Conservation (phyloP, 2,888 invertebrate genomes). For the Halictus quadricinctus region DNA sequence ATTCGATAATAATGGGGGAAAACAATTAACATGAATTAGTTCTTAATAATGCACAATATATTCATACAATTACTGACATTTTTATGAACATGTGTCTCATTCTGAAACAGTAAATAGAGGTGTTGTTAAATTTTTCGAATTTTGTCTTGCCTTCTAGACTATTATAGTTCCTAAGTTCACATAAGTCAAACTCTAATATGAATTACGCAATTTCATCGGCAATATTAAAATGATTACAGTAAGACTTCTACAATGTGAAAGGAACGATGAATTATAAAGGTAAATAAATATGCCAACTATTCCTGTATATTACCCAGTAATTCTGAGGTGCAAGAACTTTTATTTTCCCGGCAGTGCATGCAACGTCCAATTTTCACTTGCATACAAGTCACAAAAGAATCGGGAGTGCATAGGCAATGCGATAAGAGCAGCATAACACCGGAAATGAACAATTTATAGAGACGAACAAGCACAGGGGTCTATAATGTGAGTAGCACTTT, state of each 20-base stretch:
- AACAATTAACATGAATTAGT: background rate
- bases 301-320: background rate
- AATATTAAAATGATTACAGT: background rate
- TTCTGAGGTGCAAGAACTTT: background rate
- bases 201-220: background rate
- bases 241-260: too few species aligned
- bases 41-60: background rate
- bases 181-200: background rate
- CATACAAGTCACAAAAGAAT: background rate
- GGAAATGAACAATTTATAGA: background rate
- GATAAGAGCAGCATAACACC: constrained; percentile 6
- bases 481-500: background rate
- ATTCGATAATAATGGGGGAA: too few species aligned
- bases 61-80: background rate
- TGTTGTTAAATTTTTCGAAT: background rate
- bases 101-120: too few species aligned
- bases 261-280: background rate
- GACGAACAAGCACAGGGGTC: background rate
- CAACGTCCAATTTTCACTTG: background rate
- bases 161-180: background rate
- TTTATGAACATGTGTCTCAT: background rate
- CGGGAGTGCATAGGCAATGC: background rate
- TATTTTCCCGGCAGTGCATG: background rate
- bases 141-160: background rate
- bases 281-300: background rate